A percentile compares a stretch with the other conserved stretches of the same genome.
Conservation (phyloP, 2,113 vertebrate genomes). For the Eclectus roratus region DNA sequence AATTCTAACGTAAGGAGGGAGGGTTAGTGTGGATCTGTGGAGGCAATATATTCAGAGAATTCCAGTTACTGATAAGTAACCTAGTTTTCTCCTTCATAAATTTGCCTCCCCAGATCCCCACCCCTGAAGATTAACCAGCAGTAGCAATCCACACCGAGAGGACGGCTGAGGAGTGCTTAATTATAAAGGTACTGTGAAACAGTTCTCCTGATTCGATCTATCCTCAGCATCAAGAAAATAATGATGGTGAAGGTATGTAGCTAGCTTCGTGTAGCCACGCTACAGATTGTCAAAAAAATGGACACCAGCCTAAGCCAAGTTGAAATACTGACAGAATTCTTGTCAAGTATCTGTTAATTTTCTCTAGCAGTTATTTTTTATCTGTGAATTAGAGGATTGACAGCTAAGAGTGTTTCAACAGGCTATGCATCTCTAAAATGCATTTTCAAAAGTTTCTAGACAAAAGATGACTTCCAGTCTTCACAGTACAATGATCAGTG, state of each 20-base stretch:
- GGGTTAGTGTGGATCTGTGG: slow-evolving; percentile 71
- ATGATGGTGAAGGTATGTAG: slow-evolving; percentile 57
- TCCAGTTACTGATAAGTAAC: slow-evolving; percentile 71
- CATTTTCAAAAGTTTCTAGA: neutral
- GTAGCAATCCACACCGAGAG: slow-evolving; percentile 66
- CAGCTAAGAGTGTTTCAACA: neutral
- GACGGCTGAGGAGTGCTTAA: slow-evolving; percentile 68
- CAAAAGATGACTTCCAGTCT: neutral
- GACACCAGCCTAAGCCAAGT: neutral
- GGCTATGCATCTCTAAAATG: neutral
- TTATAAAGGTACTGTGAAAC: slow-evolving; percentile 69
- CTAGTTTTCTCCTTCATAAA: slow-evolving; percentile 73
- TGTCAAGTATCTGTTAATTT: neutral
- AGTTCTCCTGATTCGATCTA: slow-evolving; percentile 51
- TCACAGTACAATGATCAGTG: neutral
- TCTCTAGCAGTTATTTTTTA: neutral
- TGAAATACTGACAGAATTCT: neutral
- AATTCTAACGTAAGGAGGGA: slow-evolving; percentile 48
- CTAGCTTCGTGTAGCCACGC: slow-evolving; percentile 10
- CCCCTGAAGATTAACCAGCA: slow-evolving; percentile 66
- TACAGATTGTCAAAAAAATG: neutral
- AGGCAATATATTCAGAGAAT: slow-evolving; percentile 72
- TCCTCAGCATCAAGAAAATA: slow-evolving; percentile 51
- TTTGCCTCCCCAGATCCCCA: slow-evolving; percentile 71
- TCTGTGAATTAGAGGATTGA: neutral